phyloP scores from a whole-genome alignment of 2,888 invertebrate species.

The Andricus curvator region DNA sequence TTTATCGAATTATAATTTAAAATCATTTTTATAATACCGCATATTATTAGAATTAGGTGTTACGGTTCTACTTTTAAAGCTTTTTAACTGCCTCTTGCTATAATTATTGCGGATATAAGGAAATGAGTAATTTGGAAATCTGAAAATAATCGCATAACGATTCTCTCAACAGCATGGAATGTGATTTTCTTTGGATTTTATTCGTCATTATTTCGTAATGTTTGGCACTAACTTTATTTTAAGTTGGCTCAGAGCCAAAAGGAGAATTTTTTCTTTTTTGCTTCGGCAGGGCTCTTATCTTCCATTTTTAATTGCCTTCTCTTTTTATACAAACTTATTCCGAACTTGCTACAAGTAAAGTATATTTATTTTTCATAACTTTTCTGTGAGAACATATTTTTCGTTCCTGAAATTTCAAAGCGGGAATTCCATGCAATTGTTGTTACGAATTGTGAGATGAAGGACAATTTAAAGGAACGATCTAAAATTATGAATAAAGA shows the following conservation, averaged over 20 bases:
- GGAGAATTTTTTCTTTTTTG: background rate
- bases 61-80: too few species aligned
- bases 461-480: background rate
- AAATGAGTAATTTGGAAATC: background rate
- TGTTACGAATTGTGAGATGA: background rate
- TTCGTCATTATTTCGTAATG: slow-evolving; percentile 64
- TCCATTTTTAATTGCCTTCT: slow-evolving; percentile 9
- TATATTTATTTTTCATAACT: too few species aligned
- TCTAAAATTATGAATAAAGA: background rate
- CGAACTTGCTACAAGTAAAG: too few species aligned
- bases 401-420: too few species aligned
- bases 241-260: slow-evolving; percentile 62
- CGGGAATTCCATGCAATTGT: too few species aligned
- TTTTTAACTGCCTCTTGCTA: too few species aligned
- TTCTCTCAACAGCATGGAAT: background rate
- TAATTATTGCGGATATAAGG: background rate
- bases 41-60: too few species aligned
- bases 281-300: background rate
- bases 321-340: too few species aligned
- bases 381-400: too few species aligned
- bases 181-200: background rate
- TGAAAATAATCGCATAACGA: background rate
- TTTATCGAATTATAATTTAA: too few species aligned
- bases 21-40: too few species aligned
- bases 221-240: slow-evolving; percentile 60